A percentile compares a stretch with the other conserved stretches of the same genome.
phyloP scores from a whole-genome alignment of 2,888 invertebrate genomes.

The Portevinia maculata region DNA sequence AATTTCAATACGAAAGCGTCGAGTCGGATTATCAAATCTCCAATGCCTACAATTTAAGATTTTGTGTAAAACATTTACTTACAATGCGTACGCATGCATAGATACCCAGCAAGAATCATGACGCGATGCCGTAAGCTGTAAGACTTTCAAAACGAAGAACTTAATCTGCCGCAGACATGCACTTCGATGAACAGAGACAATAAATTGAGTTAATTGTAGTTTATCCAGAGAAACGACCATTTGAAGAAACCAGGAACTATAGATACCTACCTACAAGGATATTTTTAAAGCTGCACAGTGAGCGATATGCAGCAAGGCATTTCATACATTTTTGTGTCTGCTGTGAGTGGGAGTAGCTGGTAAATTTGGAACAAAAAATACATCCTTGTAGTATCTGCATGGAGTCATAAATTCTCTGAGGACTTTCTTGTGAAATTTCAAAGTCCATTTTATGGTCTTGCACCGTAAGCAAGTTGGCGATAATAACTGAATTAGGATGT shows the following conservation, averaged over 20 bases:
- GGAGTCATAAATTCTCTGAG: conserved; percentile 52
- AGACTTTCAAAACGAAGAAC: conserved; percentile 61
- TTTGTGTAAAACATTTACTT: conserved; percentile 25
- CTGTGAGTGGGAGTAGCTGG: background rate
- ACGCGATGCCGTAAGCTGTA: conserved; percentile 40
- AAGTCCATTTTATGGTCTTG: conserved; percentile 72
- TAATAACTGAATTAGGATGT: conserved; percentile 74
- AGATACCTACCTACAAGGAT: background rate
- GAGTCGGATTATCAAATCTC: conserved; percentile 56
- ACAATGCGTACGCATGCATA: conserved; percentile 11
- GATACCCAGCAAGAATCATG: conserved; percentile 52
- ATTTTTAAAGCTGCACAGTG: conserved; percentile 43
- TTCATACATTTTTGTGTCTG: conserved; percentile 26
- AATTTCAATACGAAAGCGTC: conserved; percentile 4
- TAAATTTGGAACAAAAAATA: conserved; percentile 17
- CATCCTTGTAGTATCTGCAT: conserved; percentile 29
- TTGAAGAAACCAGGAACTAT: background rate
- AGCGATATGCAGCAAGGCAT: conserved; percentile 24
- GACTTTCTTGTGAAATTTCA: conserved; percentile 64
- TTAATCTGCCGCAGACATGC: conserved; percentile 73
- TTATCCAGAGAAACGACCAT: conserved; percentile 31
- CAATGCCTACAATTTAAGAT: conserved; percentile 44
- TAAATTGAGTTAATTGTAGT: conserved; percentile 72
- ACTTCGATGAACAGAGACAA: conserved; percentile 69
- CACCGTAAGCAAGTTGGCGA: conserved; percentile 73